phyloP scores from a whole-genome alignment of 2,888 invertebrate genomes.

The Lucinisca nassula region DNA sequence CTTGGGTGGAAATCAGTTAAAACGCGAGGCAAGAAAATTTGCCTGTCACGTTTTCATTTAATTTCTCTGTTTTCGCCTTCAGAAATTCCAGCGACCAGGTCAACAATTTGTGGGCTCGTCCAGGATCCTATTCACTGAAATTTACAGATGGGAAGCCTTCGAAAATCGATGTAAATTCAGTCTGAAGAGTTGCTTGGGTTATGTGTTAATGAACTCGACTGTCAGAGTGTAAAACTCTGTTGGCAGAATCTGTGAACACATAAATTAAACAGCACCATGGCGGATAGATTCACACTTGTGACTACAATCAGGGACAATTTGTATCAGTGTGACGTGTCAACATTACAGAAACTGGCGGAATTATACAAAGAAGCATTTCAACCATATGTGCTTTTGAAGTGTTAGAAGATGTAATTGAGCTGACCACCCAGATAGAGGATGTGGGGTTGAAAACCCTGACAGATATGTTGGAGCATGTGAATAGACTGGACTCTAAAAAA shows the following conservation, averaged over 20 bases:
- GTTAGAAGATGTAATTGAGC: neutral
- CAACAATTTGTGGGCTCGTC: slow-evolving; percentile 5
- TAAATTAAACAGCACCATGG: neutral
- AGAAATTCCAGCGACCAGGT: neutral
- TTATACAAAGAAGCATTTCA: neutral
- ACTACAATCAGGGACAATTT: neutral
- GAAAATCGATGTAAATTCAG: too few species aligned
- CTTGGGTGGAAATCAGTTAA: too few species aligned
- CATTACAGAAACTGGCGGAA: neutral
- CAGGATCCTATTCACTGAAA: neutral
- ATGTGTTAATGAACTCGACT: neutral
- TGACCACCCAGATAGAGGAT: neutral
- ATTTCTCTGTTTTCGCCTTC: neutral
- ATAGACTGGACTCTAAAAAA: neutral
- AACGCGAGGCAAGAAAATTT: too few species aligned
- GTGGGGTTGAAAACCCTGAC: neutral
- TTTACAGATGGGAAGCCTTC: neutral
- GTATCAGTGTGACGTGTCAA: neutral
- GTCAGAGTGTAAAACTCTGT: neutral
- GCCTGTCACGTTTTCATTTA: neutral
- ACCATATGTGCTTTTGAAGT: neutral
- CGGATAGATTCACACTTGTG: neutral
- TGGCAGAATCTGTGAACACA: neutral
- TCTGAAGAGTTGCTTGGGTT: too few species aligned
- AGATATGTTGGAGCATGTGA: neutral